Conservation (phyloP, 2,113 vertebrate species). For the Osmerus mordax region DNA sequence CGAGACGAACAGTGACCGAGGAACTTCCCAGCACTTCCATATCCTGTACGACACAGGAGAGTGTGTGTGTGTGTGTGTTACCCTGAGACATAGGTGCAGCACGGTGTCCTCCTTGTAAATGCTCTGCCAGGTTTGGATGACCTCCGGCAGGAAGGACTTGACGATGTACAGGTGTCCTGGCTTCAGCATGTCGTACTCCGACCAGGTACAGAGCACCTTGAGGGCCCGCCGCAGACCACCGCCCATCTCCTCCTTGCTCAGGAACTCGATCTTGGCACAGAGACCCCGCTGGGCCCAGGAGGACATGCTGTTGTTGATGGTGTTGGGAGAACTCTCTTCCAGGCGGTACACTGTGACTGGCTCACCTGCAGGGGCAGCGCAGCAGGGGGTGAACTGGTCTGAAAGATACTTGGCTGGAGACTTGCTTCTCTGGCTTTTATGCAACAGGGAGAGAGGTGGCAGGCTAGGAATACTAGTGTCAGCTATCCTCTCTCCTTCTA, state of each 20-base stretch:
- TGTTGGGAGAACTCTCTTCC: constrained; percentile 95
- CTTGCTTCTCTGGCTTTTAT: no score
- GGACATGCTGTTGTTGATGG: constrained; percentile 99
- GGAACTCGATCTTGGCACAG: constrained; percentile 96
- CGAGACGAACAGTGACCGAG: no score
- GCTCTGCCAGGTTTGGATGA: constrained; percentile 94
- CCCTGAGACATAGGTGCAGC: constrained; percentile 96
- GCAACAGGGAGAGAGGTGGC: no score
- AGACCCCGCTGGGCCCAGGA: constrained; percentile 97
- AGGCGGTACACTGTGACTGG: constrained; percentile 95
- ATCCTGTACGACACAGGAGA: no score
- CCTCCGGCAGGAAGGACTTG: constrained; percentile 96
- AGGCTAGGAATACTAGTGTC: no score
- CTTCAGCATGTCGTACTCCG: constrained; percentile 93
- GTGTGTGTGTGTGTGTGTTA: constrained; percentile 55
- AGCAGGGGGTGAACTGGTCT: neutral
- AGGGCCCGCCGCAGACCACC: constrained; percentile 91
- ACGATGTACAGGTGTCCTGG: constrained; percentile 96
- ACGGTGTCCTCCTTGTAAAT: constrained; percentile 98
- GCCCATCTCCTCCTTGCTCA: constrained; percentile 99
- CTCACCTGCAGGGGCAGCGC: constrained; percentile 75
- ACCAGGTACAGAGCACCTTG: constrained; percentile 96
- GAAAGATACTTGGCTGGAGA: neutral
- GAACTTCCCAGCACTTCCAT: no score
- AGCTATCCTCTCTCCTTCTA: no score